Evolutionary conservation across 2,113 vertebrate genomes (phyloP).

Genomic region (Clarias batrachus): DNA sequence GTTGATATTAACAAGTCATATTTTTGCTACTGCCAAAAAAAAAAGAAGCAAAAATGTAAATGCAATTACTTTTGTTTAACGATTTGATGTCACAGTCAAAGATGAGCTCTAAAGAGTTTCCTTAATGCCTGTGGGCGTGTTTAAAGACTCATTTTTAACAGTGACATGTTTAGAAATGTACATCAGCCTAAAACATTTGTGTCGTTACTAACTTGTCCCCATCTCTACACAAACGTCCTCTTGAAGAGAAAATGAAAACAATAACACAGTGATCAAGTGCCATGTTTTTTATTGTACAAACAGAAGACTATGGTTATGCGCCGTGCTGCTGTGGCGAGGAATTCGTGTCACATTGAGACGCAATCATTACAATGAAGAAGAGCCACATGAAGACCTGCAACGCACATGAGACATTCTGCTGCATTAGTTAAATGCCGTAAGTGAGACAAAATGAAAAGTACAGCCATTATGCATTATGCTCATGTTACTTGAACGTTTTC

Average conservation of each 20-base stretch:
- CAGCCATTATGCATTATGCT: not conserved
- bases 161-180: not conserved
- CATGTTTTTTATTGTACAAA: slow-evolving; percentile 30
- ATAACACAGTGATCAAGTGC: slow-evolving; percentile 13
- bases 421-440: not conserved
- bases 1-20: not conserved
- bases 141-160: not conserved
- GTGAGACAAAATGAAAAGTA: not conserved
- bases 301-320: slow-evolving; percentile 16
- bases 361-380: not conserved
- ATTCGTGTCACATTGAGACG: not conserved
- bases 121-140: not conserved
- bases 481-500: not conserved
- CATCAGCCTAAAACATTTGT: not conserved
- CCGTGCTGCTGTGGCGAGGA: slow-evolving; percentile 15
- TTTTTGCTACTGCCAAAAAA: not conserved
- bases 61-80: not conserved
- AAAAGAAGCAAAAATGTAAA: not conserved
- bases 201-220: not conserved
- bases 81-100: not conserved
- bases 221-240: too few relatives aligned
- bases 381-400: not conserved
- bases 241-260: not conserved
- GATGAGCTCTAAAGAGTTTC: not conserved
- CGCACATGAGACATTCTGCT: not conserved